Percentiles rank a stretch among this genome's conserved stretches.
These are phyloP conservation scores for Xylocopa sonorina DNA, from an alignment of 1,140 invertebrate species.

Conservation along the genomic window DNA sequence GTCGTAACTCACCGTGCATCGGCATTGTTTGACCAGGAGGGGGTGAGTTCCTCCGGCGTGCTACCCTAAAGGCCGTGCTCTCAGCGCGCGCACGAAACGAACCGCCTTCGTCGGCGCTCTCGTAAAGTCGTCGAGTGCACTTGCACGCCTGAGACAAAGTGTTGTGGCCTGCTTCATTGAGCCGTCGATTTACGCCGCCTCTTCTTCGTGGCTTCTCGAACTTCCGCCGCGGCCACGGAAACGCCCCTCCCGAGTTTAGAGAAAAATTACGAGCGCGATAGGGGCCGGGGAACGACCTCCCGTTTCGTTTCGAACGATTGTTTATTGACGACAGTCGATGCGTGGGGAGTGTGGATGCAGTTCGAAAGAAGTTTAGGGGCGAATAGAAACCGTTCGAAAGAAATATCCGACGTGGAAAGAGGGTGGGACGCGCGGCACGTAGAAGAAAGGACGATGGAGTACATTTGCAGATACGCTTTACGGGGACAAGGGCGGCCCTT, in stretches of 20 bases:
- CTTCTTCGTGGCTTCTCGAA: constrained; percentile 23
- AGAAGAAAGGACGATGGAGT: neutral
- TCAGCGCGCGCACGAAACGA: constrained; percentile 8
- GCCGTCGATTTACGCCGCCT: constrained; percentile 58
- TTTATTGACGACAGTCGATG: neutral
- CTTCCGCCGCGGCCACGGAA: constrained; percentile 15
- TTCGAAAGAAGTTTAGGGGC: neutral
- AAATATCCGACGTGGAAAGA: neutral
- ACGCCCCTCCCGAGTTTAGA: constrained; percentile 5
- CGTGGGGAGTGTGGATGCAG: neutral
- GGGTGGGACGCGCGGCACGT: neutral
- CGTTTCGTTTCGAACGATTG: neutral
- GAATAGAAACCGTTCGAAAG: neutral
- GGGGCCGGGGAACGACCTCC: too few species aligned
- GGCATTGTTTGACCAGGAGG: neutral
- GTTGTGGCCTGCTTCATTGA: constrained; percentile 67
- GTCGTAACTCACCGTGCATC: neutral
- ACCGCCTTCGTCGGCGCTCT: neutral
- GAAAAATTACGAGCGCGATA: constrained; percentile 45
- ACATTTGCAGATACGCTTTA: too few species aligned
- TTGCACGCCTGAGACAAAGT: constrained; percentile 66
- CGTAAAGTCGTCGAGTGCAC: constrained; percentile 47
- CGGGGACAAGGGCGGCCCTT: too few species aligned
- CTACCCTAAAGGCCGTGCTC: neutral
- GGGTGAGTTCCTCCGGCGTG: neutral